Conservation (phyloP, 2,797 vertebrate species). For the Pseudotriccus pelzelni region DNA sequence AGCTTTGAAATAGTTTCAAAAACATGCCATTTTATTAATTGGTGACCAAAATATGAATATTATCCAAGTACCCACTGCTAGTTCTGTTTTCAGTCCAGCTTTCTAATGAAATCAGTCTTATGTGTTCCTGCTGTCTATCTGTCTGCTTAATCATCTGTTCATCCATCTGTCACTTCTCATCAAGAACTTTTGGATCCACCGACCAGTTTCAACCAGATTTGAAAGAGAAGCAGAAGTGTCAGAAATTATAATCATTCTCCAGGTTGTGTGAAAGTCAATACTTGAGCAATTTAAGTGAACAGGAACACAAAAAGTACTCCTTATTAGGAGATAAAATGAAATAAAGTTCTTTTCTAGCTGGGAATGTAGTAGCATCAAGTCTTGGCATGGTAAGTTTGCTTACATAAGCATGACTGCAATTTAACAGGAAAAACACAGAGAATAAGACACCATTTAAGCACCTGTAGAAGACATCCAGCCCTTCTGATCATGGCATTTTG, state of each 20-base stretch:
- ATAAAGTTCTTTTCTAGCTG: background rate
- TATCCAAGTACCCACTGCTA: background rate
- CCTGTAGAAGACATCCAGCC: background rate
- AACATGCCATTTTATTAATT: background rate
- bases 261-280: background rate
- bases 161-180: constrained; percentile 21
- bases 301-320: background rate
- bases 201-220: background rate
- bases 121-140: constrained; percentile 3
- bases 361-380: background rate
- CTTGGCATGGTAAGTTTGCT: background rate
- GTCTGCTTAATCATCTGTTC: constrained; percentile 26
- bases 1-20: background rate
- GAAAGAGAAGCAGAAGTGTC: background rate
- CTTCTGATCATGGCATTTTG: background rate
- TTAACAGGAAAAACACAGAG: background rate
- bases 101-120: constrained; percentile 21
- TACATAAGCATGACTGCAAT: background rate
- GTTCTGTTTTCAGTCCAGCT: constrained; percentile 22
- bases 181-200: background rate
- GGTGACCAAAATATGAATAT: background rate
- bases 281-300: background rate
- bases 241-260: background rate
- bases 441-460: background rate
- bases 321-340: background rate